Evolutionary conservation across 2,888 invertebrate species (phyloP), one percentile per base, ranked within the genome.

Genomic region (Tanytarsus gracilentus): DNA sequence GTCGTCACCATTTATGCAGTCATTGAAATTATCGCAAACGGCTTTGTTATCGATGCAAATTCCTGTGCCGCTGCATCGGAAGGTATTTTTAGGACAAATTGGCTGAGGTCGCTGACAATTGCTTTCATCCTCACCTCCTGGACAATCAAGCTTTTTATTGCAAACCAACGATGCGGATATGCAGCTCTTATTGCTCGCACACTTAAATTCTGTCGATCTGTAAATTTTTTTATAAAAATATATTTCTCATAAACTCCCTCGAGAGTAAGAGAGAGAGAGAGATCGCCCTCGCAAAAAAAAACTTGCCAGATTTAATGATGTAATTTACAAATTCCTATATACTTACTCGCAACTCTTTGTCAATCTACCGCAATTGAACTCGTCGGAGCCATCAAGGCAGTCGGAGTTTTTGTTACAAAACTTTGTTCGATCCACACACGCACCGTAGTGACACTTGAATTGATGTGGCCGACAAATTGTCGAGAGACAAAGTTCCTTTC

Each of bases 391-490:
- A 64, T 69, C 69, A 6, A 64, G 63, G 61, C 70, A 70, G 44
- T 71, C 68, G 8, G 61, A 50, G 25, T 62, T 62, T 2, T 68
- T 68, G 64, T 71, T 68, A 58, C 72, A 72, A 21, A 67, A 65
- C 26, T 64, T 53, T 9, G 60, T 62, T 25, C 67, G 63, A 4
- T 64, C 63, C 30, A 71, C 65, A 60, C 71, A 71, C 1, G 69
- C 72, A 21, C 71, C 71, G 62, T 70, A 71, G 58, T 67, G 64
- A 63, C 72, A 72, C 58, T 69, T 68, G 62, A 69, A 71, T 40
- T 65, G 66, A 26, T 65, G 27, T 33, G 51, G 25, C 39, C 66
- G 66, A 60, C 68, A 68, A 9, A 68, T 66, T 44, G 58, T 60
- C 2, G 39, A 39, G 48, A 64, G 62, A 62, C 68, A 68, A 6